These are phyloP conservation scores for Muscicapa adusta DNA, from an alignment of 2,113 vertebrate genomes.

Conservation along the genomic window DNA sequence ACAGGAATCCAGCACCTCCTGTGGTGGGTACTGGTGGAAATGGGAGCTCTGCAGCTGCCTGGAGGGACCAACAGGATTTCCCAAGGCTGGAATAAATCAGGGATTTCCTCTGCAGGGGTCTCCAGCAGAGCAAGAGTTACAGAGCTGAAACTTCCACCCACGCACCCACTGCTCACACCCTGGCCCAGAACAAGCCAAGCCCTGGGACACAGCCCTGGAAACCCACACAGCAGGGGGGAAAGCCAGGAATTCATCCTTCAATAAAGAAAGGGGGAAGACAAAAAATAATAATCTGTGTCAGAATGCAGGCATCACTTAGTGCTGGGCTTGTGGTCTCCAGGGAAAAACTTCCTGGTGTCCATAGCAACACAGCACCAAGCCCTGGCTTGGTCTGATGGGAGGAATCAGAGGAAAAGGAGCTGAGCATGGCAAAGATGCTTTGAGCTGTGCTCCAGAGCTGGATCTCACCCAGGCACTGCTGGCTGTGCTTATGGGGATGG, in stretches of 20 bases:
- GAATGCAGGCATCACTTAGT: slow-evolving; percentile 22
- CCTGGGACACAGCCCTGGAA: not conserved
- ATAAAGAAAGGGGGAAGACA: too few species aligned
- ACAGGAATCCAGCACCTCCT: not conserved
- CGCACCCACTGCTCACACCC: not conserved
- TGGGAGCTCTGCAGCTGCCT: not conserved
- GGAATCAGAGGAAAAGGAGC: not conserved
- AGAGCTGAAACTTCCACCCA: not conserved
- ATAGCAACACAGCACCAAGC: slow-evolving; percentile 54
- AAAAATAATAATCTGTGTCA: not conserved
- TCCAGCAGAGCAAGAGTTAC: slow-evolving; percentile 31
- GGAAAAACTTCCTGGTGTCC: slow-evolving; percentile 60
- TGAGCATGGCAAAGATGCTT: not conserved
- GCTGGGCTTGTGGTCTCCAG: slow-evolving; percentile 19
- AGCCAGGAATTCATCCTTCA: not conserved
- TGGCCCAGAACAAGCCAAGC: not conserved
- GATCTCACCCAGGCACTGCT: not conserved
- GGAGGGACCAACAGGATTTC: not conserved
- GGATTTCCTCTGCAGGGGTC: not conserved
- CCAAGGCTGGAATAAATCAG: not conserved
- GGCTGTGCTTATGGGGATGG: not conserved
- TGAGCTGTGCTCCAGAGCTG: not conserved
- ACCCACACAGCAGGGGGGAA: not conserved
- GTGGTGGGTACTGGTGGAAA: not conserved
- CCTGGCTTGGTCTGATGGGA: not conserved